Conservation (phyloP, 1,140 invertebrate species). For the Theocolax elegans region DNA sequence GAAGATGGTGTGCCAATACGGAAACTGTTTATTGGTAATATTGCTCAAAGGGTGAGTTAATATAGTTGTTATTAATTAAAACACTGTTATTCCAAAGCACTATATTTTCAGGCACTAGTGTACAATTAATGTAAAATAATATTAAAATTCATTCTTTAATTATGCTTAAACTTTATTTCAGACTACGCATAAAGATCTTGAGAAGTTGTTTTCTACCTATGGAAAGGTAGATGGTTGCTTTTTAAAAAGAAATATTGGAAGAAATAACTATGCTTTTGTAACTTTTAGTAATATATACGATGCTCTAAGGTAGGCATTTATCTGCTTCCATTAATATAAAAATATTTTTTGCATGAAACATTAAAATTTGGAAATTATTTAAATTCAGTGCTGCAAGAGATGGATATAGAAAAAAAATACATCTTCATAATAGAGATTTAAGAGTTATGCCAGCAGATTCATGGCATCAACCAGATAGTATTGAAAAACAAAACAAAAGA, state of each 20-base stretch:
- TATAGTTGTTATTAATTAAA: neutral
- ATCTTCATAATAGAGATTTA: conserved; percentile 58
- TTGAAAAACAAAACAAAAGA: conserved; percentile 54
- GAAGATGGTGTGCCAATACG: conserved; percentile 58
- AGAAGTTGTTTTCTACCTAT: conserved; percentile 55
- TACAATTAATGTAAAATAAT: conserved; percentile 6
- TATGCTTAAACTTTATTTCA: conserved; percentile 43
- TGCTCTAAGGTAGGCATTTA: conserved; percentile 53
- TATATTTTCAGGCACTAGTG: too few relatives aligned
- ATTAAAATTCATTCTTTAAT: conserved; percentile 11
- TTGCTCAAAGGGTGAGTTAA: conserved; percentile 60
- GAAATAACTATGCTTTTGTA: conserved; percentile 61
- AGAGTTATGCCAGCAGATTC: conserved; percentile 59
- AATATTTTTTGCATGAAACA: too few relatives aligned
- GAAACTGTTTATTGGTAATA: conserved; percentile 62
- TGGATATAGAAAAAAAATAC: conserved; percentile 50
- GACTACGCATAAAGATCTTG: conserved; percentile 59
- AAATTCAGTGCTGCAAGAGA: conserved; percentile 54
- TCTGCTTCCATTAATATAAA: neutral
- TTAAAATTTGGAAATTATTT: too few relatives aligned
- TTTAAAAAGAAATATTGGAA: conserved; percentile 54
- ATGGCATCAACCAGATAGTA: conserved; percentile 64
- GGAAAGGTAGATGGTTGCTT: conserved; percentile 60
- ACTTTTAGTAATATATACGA: conserved; percentile 53
- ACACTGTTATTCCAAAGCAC: too few relatives aligned